A percentile compares a stretch with the other conserved stretches of the same genome.
Conservation (phyloP, 2,888 invertebrate species). For the Heptascelio sp. region DNA sequence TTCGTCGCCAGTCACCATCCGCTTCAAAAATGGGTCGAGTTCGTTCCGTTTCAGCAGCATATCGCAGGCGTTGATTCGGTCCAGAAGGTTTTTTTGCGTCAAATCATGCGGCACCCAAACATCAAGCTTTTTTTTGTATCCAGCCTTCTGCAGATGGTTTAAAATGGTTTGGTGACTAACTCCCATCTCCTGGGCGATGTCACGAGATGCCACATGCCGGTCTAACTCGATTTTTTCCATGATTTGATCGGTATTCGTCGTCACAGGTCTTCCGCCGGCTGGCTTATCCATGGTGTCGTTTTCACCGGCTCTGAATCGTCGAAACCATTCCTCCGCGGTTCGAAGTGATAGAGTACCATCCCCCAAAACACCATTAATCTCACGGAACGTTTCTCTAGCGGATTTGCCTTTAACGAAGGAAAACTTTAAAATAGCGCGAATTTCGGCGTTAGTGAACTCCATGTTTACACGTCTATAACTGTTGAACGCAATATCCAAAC, state of each 20-base stretch:
- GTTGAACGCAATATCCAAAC: too few species aligned
- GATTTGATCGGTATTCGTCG: neutral
- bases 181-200: neutral
- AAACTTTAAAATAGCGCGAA: neutral
- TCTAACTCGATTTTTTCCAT: neutral
- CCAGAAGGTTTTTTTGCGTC: too few species aligned
- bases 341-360: neutral
- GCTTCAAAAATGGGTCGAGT: too few species aligned
- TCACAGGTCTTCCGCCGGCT: constrained; percentile 54
- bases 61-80: neutral
- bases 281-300: constrained; percentile 52
- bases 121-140: constrained; percentile 46
- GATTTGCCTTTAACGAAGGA: neutral
- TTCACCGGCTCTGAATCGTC: neutral
- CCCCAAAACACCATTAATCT: neutral
- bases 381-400: neutral
- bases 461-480: too few species aligned
- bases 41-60: too few species aligned
- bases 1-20: too few species aligned
- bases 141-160: constrained; percentile 27
- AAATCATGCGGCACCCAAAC: too few species aligned
- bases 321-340: neutral
- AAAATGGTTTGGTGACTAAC: constrained; percentile 20
- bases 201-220: neutral
- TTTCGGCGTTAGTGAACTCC: too few species aligned